Conservation (phyloP, 2,113 vertebrate genomes). For the Corythaeola cristata region DNA sequence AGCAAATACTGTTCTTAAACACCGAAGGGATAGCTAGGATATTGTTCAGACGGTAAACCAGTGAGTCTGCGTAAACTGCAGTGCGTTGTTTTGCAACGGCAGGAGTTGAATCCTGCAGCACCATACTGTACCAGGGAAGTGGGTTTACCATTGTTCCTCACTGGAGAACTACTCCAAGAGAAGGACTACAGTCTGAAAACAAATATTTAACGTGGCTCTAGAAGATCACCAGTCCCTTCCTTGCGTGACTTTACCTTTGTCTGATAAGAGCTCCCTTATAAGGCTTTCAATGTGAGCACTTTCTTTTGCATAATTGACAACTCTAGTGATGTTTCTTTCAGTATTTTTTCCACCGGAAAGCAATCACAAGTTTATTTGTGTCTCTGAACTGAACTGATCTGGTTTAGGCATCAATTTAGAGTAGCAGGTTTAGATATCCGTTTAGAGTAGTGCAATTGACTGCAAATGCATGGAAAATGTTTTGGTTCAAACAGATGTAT, state of each 20-base stretch:
- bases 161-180: background rate
- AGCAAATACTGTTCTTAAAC: background rate
- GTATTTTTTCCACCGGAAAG: background rate
- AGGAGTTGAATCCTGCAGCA: background rate
- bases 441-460: background rate
- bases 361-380: background rate
- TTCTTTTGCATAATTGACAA: background rate
- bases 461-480: background rate
- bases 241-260: background rate
- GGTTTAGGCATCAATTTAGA: background rate
- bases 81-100: background rate
- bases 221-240: background rate
- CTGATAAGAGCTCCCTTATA: background rate
- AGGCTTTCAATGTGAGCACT: background rate
- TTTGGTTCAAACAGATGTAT: background rate
- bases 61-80: background rate
- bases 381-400: background rate
- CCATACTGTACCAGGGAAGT: background rate
- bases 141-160: background rate
- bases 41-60: background rate
- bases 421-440: background rate
- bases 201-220: background rate
- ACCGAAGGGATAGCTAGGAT: background rate
- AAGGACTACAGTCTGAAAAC: background rate
- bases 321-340: background rate